Evolutionary conservation across 2,797 vertebrate genomes (phyloP), one percentile per base, ranked within the genome.

Genomic region (Myripristis jacobus): DNA sequence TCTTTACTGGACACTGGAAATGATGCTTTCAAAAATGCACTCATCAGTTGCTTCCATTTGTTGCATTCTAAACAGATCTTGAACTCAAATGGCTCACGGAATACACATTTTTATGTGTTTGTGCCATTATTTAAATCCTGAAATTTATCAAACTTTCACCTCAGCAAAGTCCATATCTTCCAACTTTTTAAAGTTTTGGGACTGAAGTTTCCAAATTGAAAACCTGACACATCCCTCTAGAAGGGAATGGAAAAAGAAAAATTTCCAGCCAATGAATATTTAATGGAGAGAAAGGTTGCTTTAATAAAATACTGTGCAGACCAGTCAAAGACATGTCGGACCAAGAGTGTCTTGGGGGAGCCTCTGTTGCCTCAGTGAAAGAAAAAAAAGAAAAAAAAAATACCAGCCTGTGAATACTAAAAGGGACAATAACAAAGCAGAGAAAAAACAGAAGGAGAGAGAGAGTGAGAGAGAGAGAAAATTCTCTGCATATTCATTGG

Each of bases 241-340:
- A 46, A 71, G 21, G 4, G 24, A 73, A 76, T 25, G 25, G 55
- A 66, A 79, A 70, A 36, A 78, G n/a, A n/a, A n/a, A n/a, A 60
- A 27, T 78, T 75, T 81, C 62, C 21, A 29, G 27, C 53, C 54
- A 66, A 85, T 87, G 59, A 76, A 88, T 88, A 74, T 87, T 82
- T 86, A 85, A 89, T 81, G 55, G 36, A 22, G 59, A 77, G 36
- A 81, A 81, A 80, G 67, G 78, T 71, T 80, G 51, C 77, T 89
- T 86, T 84, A 85, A 77, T 88, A 82, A 86, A 82, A 84, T 51
- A 57, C 48, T 72, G 52, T 54, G 60, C 59, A 75, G 77, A 68
- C 70, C 81, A 82, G 75, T 85, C 66, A 85, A 87, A 85, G 82
- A 74, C 70, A 84, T 69, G 75, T 69, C 80, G 74, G 69, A 82